Conservation (phyloP, 53 echinoderm and acorn worm genomes). For the Apostichopus leukothele region DNA sequence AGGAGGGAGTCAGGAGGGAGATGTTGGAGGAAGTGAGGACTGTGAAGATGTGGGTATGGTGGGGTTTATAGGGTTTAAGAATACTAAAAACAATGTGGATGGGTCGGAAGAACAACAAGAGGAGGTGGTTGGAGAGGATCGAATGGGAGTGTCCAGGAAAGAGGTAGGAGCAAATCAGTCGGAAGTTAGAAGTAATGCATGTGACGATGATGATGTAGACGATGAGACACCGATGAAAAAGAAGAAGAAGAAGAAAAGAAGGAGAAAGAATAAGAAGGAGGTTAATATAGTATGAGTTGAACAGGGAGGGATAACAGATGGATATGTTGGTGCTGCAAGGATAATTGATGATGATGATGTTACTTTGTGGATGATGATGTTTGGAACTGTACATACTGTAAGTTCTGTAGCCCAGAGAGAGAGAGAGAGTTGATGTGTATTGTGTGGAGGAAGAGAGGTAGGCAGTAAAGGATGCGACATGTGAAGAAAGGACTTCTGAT, state of each 20-base stretch:
- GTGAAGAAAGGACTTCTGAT: too few relatives aligned
- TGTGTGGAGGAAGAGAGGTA: too few relatives aligned
- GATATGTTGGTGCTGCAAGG: too few relatives aligned
- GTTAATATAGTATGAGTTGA: not conserved
- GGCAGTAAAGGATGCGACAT: too few relatives aligned
- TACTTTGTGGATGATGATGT: too few relatives aligned
- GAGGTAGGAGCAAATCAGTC: not conserved
- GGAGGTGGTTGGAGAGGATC: too few relatives aligned
- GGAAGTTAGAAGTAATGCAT: slow-evolving; percentile 26
- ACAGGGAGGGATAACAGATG: too few relatives aligned
- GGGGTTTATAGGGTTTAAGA: slow-evolving; percentile 39
- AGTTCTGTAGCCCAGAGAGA: too few relatives aligned
- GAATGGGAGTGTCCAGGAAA: too few relatives aligned
- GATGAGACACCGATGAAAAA: slow-evolving; percentile 37
- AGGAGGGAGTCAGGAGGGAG: not conserved
- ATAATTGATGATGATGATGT: too few relatives aligned
- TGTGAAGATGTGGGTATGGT: slow-evolving; percentile 37
- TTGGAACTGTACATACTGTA: too few relatives aligned
- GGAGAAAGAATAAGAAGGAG: not conserved
- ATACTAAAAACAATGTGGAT: slow-evolving; percentile 37
- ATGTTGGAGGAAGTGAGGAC: not conserved
- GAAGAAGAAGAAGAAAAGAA: slow-evolving; percentile 49
- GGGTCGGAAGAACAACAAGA: slow-evolving; percentile 7
- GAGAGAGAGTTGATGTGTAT: too few relatives aligned
- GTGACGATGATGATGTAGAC: slow-evolving; percentile 1